Evolutionary conservation across 2,888 invertebrate genomes (phyloP).

Genomic region (Luffia ferchaultella): DNA sequence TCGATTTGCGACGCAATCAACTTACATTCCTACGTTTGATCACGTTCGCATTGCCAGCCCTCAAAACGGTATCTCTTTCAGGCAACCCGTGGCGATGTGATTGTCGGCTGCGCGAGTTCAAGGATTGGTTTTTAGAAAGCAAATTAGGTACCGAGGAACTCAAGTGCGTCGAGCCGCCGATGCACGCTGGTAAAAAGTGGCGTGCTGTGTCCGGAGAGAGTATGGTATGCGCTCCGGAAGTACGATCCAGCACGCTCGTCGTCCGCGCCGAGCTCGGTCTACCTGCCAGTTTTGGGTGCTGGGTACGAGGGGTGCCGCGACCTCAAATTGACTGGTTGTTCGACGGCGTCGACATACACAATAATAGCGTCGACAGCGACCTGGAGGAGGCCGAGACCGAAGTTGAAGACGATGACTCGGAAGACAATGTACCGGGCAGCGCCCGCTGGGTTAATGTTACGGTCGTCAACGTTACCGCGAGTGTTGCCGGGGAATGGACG

Average conservation of each 20-base stretch:
- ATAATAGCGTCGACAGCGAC: constrained; percentile 52
- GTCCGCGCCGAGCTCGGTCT: constrained; percentile 81
- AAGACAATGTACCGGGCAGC: constrained; percentile 53
- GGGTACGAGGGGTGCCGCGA: constrained; percentile 83
- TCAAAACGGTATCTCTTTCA: constrained; percentile 82
- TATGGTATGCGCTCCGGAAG: constrained; percentile 85
- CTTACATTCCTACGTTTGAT: constrained; percentile 70
- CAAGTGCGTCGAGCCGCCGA: constrained; percentile 75
- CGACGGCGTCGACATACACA: constrained; percentile 69
- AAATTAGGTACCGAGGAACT: constrained; percentile 81
- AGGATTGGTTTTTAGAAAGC: constrained; percentile 83
- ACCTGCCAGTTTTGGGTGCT: constrained; percentile 83
- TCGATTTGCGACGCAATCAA: constrained; percentile 84
- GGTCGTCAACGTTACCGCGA: constrained; percentile 81
- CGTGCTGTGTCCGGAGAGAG: constrained; percentile 76
- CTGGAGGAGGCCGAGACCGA: constrained; percentile 53
- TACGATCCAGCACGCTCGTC: constrained; percentile 68
- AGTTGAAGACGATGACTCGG: constrained; percentile 43
- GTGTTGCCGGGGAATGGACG: constrained; percentile 86
- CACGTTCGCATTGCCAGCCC: constrained; percentile 73
- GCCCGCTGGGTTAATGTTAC: constrained; percentile 83
- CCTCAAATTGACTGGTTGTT: constrained; percentile 85
- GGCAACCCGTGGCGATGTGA: constrained; percentile 93
- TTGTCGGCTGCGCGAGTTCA: constrained; percentile 83
- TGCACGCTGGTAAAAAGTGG: constrained; percentile 77